phyloP scores from a whole-genome alignment of 2,888 invertebrate species.

The Eupeodes latifasciatus region DNA sequence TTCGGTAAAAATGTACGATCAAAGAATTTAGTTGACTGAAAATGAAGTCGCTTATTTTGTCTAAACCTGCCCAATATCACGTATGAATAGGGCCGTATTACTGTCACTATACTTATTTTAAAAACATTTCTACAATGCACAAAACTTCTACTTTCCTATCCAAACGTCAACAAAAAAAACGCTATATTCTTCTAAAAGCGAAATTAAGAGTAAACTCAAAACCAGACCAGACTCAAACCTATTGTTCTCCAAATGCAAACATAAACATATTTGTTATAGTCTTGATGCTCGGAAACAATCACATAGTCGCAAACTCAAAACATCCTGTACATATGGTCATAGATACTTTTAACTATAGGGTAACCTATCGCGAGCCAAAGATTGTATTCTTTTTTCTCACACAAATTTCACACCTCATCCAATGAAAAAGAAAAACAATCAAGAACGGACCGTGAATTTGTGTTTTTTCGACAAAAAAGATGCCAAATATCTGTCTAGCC shows the following conservation, averaged over 20 bases:
- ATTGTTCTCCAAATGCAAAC: constrained; percentile 35
- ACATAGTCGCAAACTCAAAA: constrained; percentile 40
- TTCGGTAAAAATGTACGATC: too few relatives aligned
- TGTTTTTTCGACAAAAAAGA: too few relatives aligned
- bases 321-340: constrained; percentile 48
- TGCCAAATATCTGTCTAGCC: background rate
- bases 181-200: constrained; percentile 29
- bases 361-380: constrained; percentile 43
- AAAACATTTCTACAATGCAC: too few relatives aligned
- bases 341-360: constrained; percentile 29
- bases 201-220: constrained; percentile 59
- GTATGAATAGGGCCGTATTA: too few relatives aligned
- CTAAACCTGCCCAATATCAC: too few relatives aligned
- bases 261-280: constrained; percentile 2
- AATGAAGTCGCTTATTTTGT: too few relatives aligned
- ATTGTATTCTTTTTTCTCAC: constrained; percentile 25
- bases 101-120: too few relatives aligned
- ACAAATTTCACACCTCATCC: constrained; percentile 47
- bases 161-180: background rate
- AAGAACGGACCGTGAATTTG: background rate
- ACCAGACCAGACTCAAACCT: constrained; percentile 2
- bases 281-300: constrained; percentile 21
- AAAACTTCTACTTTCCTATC: too few relatives aligned
- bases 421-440: background rate
- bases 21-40: too few relatives aligned